These are phyloP conservation scores for Epirrhoe tristata DNA, from an alignment of 2,888 invertebrate species.

Conservation along the genomic window DNA sequence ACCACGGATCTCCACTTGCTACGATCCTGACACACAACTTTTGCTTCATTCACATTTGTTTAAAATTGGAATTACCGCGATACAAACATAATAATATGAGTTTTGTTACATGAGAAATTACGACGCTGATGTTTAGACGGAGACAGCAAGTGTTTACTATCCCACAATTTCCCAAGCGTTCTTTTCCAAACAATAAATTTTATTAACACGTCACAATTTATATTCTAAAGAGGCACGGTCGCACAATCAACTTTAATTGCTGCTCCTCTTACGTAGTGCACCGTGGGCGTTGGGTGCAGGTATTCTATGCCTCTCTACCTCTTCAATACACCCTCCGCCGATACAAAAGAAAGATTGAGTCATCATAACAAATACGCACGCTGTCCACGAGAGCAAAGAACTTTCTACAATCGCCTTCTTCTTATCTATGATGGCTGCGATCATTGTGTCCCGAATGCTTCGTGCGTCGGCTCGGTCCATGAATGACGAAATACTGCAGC, in stretches of 20 bases:
- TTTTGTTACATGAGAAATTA: not conserved
- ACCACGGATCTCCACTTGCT: too few species aligned
- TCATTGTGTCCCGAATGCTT: slow-evolving; percentile 78
- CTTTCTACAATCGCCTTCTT: slow-evolving; percentile 75
- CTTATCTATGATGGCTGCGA: slow-evolving; percentile 81
- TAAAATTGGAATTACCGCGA: not conserved
- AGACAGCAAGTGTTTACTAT: slow-evolving; percentile 64
- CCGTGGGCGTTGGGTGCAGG: slow-evolving; percentile 56
- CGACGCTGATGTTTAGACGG: slow-evolving; percentile 16
- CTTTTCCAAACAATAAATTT: slow-evolving; percentile 75
- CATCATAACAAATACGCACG: slow-evolving; percentile 83
- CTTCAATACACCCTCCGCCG: slow-evolving; percentile 60
- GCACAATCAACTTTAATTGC: slow-evolving; percentile 80
- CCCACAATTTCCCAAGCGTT: slow-evolving; percentile 72
- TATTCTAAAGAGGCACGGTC: slow-evolving; percentile 62
- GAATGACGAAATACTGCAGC: slow-evolving; percentile 74
- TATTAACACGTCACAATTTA: slow-evolving; percentile 81
- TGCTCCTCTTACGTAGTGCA: slow-evolving; percentile 71
- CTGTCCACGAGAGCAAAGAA: slow-evolving; percentile 70
- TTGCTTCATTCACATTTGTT: too few species aligned
- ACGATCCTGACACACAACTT: too few species aligned
- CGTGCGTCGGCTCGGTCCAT: slow-evolving; percentile 70
- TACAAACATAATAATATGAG: not conserved
- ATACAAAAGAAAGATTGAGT: slow-evolving; percentile 83
- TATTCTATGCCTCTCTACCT: slow-evolving; percentile 54